These are phyloP conservation scores for Ochropacha duplaris DNA, from an alignment of 2,888 invertebrate species.

Conservation along the genomic window DNA sequence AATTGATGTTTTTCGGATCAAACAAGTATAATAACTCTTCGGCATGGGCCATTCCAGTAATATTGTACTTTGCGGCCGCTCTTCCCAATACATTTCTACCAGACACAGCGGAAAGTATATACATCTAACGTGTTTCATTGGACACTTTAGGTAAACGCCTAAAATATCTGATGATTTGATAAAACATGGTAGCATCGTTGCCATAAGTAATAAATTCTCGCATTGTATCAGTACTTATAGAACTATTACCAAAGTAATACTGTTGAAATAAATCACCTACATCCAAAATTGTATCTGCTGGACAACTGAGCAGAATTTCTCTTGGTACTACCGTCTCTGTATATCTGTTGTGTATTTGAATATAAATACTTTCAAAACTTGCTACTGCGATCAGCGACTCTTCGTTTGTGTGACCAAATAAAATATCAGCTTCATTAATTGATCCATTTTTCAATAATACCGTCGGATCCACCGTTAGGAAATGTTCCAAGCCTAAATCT, in stretches of 20 bases:
- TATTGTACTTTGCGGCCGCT: constrained; percentile 29
- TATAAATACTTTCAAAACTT: constrained; percentile 12
- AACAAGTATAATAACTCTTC: constrained; percentile 54
- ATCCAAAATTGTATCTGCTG: constrained; percentile 27
- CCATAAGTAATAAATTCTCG: constrained; percentile 34
- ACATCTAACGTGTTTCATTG: constrained; percentile 35
- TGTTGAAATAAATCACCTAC: constrained; percentile 38
- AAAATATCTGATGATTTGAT: constrained; percentile 30
- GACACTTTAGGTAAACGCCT: constrained; percentile 23
- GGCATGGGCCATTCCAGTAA: constrained; percentile 41
- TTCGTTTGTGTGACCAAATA: constrained; percentile 86
- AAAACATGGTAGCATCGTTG: constrained; percentile 27
- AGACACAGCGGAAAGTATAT: constrained; percentile 42
- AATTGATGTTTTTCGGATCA: constrained; percentile 18
- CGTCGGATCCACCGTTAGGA: constrained; percentile 33
- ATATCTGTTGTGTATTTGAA: constrained; percentile 28
- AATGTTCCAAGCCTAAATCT: constrained; percentile 37
- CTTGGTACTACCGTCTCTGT: constrained; percentile 41
- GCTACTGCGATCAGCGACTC: constrained; percentile 74
- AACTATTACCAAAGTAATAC: constrained; percentile 42
- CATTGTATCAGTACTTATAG: constrained; percentile 24
- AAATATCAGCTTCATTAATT: constrained; percentile 81
- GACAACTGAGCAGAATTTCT: constrained; percentile 29
- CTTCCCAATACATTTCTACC: constrained; percentile 38
- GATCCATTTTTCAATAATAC: constrained; percentile 58